Evolutionary conservation across 64 coral and sea anemone species (phyloP), one percentile per base, ranked within the genome.

Genomic region (Pocillopora verrucosa): DNA sequence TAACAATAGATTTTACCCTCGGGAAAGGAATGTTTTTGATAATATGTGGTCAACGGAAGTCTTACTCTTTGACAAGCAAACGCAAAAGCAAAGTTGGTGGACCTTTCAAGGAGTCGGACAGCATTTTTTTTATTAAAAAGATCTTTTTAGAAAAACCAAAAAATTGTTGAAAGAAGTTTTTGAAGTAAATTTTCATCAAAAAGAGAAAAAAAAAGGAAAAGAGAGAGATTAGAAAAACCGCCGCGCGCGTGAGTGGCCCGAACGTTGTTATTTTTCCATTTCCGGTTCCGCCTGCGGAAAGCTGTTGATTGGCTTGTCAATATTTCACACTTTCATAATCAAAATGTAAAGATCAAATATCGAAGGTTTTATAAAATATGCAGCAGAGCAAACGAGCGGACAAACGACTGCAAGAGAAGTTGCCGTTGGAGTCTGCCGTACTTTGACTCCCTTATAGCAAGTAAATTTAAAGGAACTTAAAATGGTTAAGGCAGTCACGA

Each of bases 401-500:
- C 22, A 57, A 3, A 20, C 24, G 61, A 58, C 56, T 41, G 24
- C 10, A 58, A 2, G 20, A 26, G 14, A 0, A 72, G 11, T 62
- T 20, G 11, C 16, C 17, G 65, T 85, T 37, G 70, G 36, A 58
- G 36, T 63, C 72, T 72, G 62, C 63, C 36, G 1, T 85, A 58
- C 56, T 72, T 85, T 85, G 41, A n/a, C 30, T 72, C 82, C 17
- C n/a, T 72, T 41, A 22, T 58, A 79, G 77, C 61, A 51, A 30
- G 56, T 34, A 60, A n/a, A 25, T 59, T 72, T 38, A 72, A 19
- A 13, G 36, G 38, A 63, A 57, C 36, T 64, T 24, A 89, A 89
- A 5, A 92, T 92, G 90, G 90, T 92, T 14, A 92, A 92, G 65
- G 74, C 90, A 36, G 90, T 87, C 19, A 36, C 67, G 19, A 92